Percentiles rank a stretch among this genome's conserved stretches.
Conservation (phyloP, 2,888 invertebrate genomes). For the Labia minor region DNA sequence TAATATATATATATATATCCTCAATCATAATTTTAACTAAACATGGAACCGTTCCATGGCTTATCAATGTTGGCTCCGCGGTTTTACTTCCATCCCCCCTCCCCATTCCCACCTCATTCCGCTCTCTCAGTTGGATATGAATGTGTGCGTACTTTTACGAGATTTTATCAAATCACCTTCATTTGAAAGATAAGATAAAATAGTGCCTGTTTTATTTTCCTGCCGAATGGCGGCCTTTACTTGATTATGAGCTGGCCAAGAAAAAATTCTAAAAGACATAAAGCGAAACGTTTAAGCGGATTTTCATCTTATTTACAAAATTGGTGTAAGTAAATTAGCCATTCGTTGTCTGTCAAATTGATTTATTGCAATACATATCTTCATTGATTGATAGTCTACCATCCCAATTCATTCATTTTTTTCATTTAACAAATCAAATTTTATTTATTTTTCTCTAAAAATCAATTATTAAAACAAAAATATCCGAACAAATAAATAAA, state of each 20-base stretch:
- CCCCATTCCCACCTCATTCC: neutral
- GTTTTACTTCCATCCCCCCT: neutral
- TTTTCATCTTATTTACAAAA: neutral
- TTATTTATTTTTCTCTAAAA: no score
- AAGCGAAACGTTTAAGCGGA: neutral
- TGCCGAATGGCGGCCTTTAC: neutral
- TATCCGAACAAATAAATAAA: no score
- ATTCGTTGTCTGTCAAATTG: neutral
- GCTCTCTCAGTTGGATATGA: neutral
- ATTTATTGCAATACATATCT: no score
- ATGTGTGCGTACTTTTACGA: no score
- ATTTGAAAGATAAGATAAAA: neutral
- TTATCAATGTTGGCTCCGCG: neutral
- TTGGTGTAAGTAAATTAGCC: neutral
- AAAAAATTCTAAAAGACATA: neutral
- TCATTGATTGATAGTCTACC: no score
- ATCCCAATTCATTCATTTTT: no score
- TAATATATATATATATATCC: no score
- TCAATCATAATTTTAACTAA: no score
- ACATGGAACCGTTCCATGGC: neutral
- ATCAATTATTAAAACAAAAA: no score
- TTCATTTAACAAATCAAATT: no score
- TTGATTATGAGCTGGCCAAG: neutral
- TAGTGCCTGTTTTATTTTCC: neutral
- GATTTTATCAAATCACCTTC: conserved; percentile 13